Percentiles rank a stretch among this genome's conserved stretches.
Evolutionary conservation across 2,888 invertebrate genomes (phyloP).

Genomic region (Archaeoteleia sp.): DNA sequence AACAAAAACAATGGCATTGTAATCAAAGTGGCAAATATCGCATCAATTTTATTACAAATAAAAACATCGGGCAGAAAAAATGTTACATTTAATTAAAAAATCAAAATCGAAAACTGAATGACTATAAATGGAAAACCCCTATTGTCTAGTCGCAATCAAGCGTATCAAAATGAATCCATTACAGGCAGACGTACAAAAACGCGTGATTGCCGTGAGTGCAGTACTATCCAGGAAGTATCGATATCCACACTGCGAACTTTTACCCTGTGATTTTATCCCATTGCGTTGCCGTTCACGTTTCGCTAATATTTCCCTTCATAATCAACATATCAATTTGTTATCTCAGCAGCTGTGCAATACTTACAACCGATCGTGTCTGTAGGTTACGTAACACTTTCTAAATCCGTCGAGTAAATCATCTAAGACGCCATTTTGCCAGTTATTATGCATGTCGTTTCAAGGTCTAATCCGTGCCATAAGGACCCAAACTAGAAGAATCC

Average conservation of each 20-base stretch:
- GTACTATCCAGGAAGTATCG: conserved; percentile 30
- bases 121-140: conserved; percentile 22
- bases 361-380: conserved; percentile 26
- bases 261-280: conserved; percentile 27
- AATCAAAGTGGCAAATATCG: no score
- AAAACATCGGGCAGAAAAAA: no score
- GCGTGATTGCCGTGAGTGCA: conserved; percentile 40
- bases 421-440: no score
- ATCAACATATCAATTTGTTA: conserved; percentile 40
- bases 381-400: conserved; percentile 12
- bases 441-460: background rate
- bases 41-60: no score
- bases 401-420: no score
- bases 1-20: no score
- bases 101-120: conserved; percentile 24
- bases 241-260: conserved; percentile 23
- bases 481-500: no score
- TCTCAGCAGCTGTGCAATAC: conserved; percentile 18
- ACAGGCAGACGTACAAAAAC: conserved; percentile 40
- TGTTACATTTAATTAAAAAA: conserved; percentile 47
- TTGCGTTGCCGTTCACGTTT: conserved; percentile 25
- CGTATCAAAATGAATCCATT: conserved; percentile 52
- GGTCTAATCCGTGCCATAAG: background rate
- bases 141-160: conserved; percentile 48
- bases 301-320: conserved; percentile 38